Percentiles rank a stretch among this genome's conserved stretches.
Conservation (phyloP, 2,797 vertebrate species). For the Pantherophis alleghaniensis region DNA sequence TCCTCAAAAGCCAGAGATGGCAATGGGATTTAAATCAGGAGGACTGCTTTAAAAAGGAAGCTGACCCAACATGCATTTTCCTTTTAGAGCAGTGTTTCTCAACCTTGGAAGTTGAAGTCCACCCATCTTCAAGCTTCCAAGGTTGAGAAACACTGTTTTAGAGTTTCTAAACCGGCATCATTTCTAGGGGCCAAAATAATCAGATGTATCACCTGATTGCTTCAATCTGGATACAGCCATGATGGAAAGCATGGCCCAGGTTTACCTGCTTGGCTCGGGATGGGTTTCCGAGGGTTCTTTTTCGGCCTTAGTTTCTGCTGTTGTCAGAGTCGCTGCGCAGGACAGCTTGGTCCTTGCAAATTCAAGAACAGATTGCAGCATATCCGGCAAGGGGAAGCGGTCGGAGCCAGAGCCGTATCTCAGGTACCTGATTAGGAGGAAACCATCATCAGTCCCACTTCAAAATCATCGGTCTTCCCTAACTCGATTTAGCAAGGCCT, state of each 20-base stretch:
- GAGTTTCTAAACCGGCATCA: neutral
- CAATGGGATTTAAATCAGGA: neutral
- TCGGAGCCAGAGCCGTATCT: constrained; percentile 87
- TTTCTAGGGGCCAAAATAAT: neutral
- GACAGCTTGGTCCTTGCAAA: constrained; percentile 82
- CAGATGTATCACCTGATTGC: neutral
- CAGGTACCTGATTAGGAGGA: constrained; percentile 78
- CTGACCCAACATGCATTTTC: neutral
- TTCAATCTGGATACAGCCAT: neutral
- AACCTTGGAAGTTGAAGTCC: too few species aligned
- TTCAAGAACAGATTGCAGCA: constrained; percentile 92
- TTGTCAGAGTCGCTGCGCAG: constrained; percentile 50
- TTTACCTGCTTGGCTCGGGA: constrained; percentile 73
- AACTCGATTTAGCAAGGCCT: neutral
- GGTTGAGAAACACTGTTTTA: too few species aligned
- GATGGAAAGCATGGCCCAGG: too few species aligned
- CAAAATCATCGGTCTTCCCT: neutral
- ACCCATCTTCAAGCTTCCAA: too few species aligned
- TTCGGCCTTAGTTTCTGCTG: constrained; percentile 16
- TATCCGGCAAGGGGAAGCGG: constrained; percentile 89
- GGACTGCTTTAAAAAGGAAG: neutral
- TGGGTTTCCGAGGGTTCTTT: constrained; percentile 34
- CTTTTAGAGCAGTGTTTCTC: neutral
- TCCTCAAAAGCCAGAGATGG: constrained; percentile 24
- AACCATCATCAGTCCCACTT: neutral